Evolutionary conservation across 2,888 invertebrate species (phyloP), one percentile per base, ranked within the genome.

Genomic region (Auanema freiburgensis): DNA sequence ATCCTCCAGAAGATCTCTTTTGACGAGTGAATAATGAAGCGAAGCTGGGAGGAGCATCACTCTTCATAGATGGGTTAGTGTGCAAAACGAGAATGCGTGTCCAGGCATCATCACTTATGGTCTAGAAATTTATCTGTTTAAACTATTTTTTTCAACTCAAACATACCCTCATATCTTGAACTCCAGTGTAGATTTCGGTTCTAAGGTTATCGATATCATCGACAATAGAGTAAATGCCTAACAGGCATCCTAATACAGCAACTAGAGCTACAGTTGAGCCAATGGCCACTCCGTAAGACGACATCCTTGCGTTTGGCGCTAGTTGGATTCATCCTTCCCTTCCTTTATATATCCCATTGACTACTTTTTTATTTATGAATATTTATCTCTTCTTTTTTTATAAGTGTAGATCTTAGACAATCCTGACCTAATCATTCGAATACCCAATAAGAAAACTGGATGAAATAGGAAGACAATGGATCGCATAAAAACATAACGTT

Each of bases 21-120:
- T 49, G 24, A 3, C 66, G 33, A 11, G 58, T 59, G 56, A 66
- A 62, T 24, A 66, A 62, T 50, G 70, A 69, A 56, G 71, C 70
- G 63, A 75, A 75, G 8, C 71, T 66, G 25, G 67, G 66, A 11
- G 58, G 66, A 24, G 75, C 65, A 25, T 68, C 65, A 23, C 64
- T 57, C 5, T 69, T 66, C 6, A 64, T 54, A 16, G 59, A 54
- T 40, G 74, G 74, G 62, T 69, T 69, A 42, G 65, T 59, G 54
- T 71, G 71, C 49, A 70, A 63, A 21, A 58, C 63, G 51, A 75
- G 63, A 59, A 75, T 73, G 16, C 71, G 60, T 46, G 67, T 66
- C 75, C 75, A 75, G 10, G 75, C 71, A 42, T 75, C 73, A 46
- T 75, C 75, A 14, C 69, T 66, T 65, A 69, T 70, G 18, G 68